These are phyloP conservation scores for Argynnis bischoffii DNA, from an alignment of 2,888 invertebrate species.

Conservation along the genomic window DNA sequence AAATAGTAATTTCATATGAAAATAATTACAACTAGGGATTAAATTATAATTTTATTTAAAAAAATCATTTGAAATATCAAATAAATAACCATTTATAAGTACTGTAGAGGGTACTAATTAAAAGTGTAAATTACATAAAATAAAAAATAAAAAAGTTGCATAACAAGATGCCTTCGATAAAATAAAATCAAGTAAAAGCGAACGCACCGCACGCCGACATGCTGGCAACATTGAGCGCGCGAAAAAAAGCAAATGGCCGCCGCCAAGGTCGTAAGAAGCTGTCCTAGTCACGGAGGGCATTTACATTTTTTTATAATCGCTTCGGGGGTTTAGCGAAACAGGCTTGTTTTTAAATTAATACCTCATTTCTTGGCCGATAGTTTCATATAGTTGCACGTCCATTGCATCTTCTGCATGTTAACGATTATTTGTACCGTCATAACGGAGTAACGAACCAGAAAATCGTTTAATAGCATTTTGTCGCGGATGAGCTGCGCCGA, in stretches of 20 bases:
- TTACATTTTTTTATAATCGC: conserved; percentile 71
- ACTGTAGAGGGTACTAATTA: conserved; percentile 9
- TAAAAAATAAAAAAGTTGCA: conserved; percentile 59
- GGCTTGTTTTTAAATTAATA: conserved; percentile 51
- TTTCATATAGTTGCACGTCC: conserved; percentile 38
- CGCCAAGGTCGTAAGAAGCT: conserved; percentile 78
- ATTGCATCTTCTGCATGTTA: conserved; percentile 41
- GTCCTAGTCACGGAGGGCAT: conserved; percentile 80
- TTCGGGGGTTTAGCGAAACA: conserved; percentile 55
- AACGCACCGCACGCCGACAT: conserved; percentile 67
- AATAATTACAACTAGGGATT: too few relatives aligned
- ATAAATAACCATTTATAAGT: background rate
- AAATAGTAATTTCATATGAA: too few relatives aligned
- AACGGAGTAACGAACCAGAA: conserved; percentile 45
- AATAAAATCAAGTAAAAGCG: conserved; percentile 63
- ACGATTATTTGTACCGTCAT: conserved; percentile 39
- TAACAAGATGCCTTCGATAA: conserved; percentile 66
- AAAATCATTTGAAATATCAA: background rate
- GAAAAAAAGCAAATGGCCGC: conserved; percentile 77
- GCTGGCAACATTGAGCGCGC: conserved; percentile 78
- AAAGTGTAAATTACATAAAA: conserved; percentile 34
- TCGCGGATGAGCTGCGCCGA: conserved; percentile 37
- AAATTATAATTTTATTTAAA: too few relatives aligned
- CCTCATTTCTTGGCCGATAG: conserved; percentile 42
- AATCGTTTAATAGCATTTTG: conserved; percentile 44